Conservation (phyloP, 2,113 vertebrate species). For the Onychostoma macrolepis region DNA sequence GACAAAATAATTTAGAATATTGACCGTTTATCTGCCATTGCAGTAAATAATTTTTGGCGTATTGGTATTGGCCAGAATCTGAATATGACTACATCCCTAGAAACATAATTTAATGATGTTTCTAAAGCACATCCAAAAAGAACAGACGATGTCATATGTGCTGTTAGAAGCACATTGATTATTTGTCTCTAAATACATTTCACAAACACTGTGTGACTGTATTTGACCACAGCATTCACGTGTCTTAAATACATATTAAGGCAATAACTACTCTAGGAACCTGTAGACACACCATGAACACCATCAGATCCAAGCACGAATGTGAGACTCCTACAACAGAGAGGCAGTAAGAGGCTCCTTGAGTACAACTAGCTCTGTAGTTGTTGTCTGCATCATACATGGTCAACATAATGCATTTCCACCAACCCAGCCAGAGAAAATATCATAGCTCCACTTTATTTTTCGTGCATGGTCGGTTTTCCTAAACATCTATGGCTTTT, state of each 20-base stretch:
- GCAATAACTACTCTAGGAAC: not conserved
- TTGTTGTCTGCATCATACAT: not conserved
- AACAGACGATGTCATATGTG: not conserved
- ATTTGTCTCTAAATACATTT: not conserved
- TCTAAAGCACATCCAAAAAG: not conserved
- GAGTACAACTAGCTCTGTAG: not conserved
- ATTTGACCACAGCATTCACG: not conserved
- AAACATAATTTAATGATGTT: not conserved
- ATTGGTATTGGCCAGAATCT: not conserved
- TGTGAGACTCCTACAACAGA: not conserved
- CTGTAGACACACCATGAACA: not conserved
- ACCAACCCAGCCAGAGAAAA: slow-evolving; percentile 42
- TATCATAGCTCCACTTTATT: slow-evolving; percentile 25
- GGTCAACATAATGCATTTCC: slow-evolving; percentile 25
- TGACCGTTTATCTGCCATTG: not conserved
- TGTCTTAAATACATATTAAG: not conserved
- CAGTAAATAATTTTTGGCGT: not conserved
- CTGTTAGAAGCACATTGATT: not conserved
- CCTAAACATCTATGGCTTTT: slow-evolving; percentile 28
- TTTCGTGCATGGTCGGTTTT: slow-evolving; percentile 18
- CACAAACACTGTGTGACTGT: not conserved
- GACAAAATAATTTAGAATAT: not conserved
- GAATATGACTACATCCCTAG: not conserved
- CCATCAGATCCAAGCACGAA: not conserved
- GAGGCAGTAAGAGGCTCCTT: not conserved